A percentile compares a stretch with the other conserved stretches of the same genome.
Conservation (phyloP, 2,113 vertebrate genomes). For the Arenaria interpres region DNA sequence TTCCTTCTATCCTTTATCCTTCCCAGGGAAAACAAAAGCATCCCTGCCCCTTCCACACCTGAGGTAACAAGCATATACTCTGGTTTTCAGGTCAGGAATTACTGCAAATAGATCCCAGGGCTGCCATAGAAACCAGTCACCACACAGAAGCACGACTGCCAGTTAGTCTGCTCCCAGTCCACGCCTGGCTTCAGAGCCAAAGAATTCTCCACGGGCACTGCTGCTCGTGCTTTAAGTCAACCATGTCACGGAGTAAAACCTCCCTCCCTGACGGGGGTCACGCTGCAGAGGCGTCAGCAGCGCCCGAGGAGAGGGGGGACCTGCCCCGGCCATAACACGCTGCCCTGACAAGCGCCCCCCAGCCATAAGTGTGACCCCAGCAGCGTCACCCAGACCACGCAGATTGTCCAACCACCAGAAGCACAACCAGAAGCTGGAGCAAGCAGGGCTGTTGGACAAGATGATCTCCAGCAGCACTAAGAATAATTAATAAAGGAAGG, state of each 20-base stretch:
- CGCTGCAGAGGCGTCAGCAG: neutral
- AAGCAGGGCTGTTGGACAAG: neutral
- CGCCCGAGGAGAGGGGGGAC: no score
- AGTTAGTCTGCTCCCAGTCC: neutral
- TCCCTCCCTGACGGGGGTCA: neutral
- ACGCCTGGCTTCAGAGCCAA: neutral
- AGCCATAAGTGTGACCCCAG: rapidly evolving
- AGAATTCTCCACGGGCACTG: neutral
- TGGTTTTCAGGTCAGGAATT: neutral
- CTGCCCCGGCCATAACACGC: neutral
- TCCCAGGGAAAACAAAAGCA: neutral
- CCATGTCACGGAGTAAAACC: neutral
- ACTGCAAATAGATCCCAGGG: neutral
- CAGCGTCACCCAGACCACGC: rapidly evolving
- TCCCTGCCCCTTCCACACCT: neutral
- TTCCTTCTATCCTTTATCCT: neutral
- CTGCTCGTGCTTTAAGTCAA: neutral
- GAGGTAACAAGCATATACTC: neutral
- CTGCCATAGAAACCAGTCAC: neutral
- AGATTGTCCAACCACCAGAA: neutral
- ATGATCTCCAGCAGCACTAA: neutral
- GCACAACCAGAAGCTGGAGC: neutral
- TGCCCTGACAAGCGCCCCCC: neutral
- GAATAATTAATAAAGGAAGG: neutral
- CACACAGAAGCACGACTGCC: neutral